Evolutionary conservation across 2,113 vertebrate species (phyloP).

Genomic region (Podarcis cretensis): DNA sequence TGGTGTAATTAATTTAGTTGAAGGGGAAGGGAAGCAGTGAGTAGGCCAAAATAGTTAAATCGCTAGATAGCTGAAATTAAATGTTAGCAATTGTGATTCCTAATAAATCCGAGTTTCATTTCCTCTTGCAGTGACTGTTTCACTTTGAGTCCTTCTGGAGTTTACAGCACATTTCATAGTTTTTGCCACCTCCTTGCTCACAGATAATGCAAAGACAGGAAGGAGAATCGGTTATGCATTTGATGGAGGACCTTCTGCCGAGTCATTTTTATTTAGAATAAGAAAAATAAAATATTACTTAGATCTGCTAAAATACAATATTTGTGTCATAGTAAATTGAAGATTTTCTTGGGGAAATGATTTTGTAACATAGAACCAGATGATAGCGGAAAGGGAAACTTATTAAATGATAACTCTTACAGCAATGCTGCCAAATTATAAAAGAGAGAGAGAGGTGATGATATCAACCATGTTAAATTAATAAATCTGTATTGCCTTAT

Average conservation of each 20-base stretch:
- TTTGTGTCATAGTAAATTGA: constrained; percentile 59
- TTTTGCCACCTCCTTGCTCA: constrained; percentile 11
- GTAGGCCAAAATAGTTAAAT: neutral
- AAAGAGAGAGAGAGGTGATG: constrained; percentile 33
- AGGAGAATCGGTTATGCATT: constrained; percentile 58
- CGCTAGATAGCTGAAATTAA: neutral
- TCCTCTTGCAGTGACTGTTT: neutral
- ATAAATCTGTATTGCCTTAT: constrained; percentile 30
- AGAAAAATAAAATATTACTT: constrained; percentile 53
- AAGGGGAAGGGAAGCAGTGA: neutral
- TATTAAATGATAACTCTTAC: constrained; percentile 55
- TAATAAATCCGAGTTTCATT: neutral
- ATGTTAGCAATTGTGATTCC: neutral
- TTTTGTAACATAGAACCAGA: constrained; percentile 55
- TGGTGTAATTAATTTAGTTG: neutral
- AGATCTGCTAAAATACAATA: constrained; percentile 60
- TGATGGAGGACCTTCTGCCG: constrained; percentile 52
- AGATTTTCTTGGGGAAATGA: constrained; percentile 52
- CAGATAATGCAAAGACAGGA: neutral
- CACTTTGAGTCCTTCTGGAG: neutral
- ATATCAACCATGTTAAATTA: constrained; percentile 32
- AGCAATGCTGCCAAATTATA: constrained; percentile 40
- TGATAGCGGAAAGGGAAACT: constrained; percentile 40
- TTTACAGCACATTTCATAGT: constrained; percentile 45
- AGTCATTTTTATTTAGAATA: constrained; percentile 55